Percentiles rank a stretch among this genome's conserved stretches.
phyloP scores from a whole-genome alignment of 2,113 vertebrate species.

The Varanus komodoensis region DNA sequence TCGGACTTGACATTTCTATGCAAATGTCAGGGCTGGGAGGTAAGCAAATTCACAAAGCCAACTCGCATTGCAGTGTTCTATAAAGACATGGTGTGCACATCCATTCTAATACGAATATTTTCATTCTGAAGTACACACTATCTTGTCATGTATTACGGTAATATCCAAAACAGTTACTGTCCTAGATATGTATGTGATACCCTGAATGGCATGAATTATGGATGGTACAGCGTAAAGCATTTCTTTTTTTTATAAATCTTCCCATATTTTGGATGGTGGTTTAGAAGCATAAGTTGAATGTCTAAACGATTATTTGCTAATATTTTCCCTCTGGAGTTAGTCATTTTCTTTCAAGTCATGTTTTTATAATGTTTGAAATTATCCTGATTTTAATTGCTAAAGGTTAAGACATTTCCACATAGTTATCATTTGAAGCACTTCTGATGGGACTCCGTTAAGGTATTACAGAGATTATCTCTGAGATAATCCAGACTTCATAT shows the following conservation, averaged over 20 bases:
- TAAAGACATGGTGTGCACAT: not conserved
- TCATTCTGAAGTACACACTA: not conserved
- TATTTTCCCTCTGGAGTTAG: not conserved
- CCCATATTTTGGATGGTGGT: not conserved
- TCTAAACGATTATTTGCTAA: not conserved
- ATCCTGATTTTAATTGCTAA: not conserved
- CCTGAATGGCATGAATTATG: not conserved
- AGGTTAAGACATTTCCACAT: not conserved
- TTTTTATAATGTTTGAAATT: not conserved
- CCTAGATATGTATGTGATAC: not conserved
- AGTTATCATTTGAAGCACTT: not conserved
- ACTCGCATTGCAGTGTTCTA: not conserved
- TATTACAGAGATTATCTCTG: not conserved
- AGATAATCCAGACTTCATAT: not conserved
- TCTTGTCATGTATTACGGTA: conserved; percentile 23
- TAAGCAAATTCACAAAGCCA: not conserved
- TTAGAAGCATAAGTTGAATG: conserved; percentile 18
- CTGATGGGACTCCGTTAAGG: not conserved
- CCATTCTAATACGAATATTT: not conserved
- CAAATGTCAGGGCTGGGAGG: not conserved
- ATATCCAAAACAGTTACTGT: conserved; percentile 4
- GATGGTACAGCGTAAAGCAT: not conserved
- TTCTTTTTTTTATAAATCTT: not conserved
- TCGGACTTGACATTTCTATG: not conserved
- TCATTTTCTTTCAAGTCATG: not conserved